Evolutionary conservation across 2,113 vertebrate genomes (phyloP), one percentile per base, ranked within the genome.

Genomic region (Pelecanus crispus): DNA sequence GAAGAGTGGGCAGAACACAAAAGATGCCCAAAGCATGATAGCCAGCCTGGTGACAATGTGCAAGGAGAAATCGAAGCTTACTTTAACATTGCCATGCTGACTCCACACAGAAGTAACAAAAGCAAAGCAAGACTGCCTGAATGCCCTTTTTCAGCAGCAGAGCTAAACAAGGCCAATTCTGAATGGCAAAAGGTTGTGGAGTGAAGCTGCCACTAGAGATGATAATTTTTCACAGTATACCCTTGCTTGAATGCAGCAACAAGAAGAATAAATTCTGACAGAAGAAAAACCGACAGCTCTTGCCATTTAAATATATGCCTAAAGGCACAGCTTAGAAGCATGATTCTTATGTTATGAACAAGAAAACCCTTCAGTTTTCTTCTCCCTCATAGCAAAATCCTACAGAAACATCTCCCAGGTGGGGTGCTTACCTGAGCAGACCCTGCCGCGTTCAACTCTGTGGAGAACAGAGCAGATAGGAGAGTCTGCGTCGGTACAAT

Each of bases 221-320:
- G 0, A 71, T 31, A 0, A 4, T n/a, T 95, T 92, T 80, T 68
- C 92, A 87, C 29, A 36, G 17, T 8, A 49, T 11, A 77, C 17
- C 45, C 62, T 66, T 3, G 1, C 71, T 31, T 82, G 79, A 94
- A 85, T 20, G 40, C 2, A 0, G 73, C 52, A 62, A 66, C 71
- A 49, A 59, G 42, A 95, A 58, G 25, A 90, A 83, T 40, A 68
- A 86, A 90, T 63, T 78, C 77, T 61, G 56, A 86, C 0, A 0
- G 68, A 84, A 95, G 77, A 84, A 94, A 97, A 93, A 81, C 72
- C n/a, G 72, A 74, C 61, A 84, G 65, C 44, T 47, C 70, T 81
- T 86, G 24, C 77, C 70, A 81, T 67, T 94, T 86, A 74, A 81
- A 91, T 58, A 61, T 10, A 81, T 26, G 70, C 88, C 95, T 73